Evolutionary conservation across 2,113 vertebrate species (phyloP).

Genomic region (Platysternon megacephalum): DNA sequence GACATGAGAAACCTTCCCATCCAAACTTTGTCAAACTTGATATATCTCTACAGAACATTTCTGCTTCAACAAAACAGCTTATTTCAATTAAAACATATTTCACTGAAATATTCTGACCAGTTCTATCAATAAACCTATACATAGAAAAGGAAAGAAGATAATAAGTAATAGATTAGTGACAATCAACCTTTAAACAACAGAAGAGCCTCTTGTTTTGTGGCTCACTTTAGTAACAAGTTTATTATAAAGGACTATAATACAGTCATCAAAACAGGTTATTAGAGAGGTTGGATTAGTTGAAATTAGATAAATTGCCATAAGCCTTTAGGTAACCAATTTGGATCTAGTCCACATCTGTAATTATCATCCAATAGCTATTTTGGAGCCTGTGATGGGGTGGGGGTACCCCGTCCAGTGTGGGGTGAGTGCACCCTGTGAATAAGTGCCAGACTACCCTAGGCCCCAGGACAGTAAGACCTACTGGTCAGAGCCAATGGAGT

Average conservation of each 20-base stretch:
- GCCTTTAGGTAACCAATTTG: background rate
- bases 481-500: too few species aligned
- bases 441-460: too few species aligned
- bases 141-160: background rate
- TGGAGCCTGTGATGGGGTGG: background rate
- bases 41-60: background rate
- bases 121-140: background rate
- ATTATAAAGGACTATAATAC: background rate
- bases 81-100: background rate
- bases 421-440: too few species aligned
- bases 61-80: background rate
- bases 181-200: background rate
- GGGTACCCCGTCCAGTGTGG: too few species aligned
- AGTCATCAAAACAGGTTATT: background rate
- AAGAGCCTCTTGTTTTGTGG: background rate
- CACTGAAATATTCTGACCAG: background rate
- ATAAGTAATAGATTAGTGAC: background rate
- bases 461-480: too few species aligned
- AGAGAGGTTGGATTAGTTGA: background rate
- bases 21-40: background rate
- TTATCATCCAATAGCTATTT: background rate
- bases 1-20: background rate
- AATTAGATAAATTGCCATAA: conserved; percentile 14
- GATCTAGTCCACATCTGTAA: background rate
- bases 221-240: background rate